These are phyloP conservation scores for Machimus atricapillus DNA, from an alignment of 2,888 invertebrate species.

Conservation along the genomic window DNA sequence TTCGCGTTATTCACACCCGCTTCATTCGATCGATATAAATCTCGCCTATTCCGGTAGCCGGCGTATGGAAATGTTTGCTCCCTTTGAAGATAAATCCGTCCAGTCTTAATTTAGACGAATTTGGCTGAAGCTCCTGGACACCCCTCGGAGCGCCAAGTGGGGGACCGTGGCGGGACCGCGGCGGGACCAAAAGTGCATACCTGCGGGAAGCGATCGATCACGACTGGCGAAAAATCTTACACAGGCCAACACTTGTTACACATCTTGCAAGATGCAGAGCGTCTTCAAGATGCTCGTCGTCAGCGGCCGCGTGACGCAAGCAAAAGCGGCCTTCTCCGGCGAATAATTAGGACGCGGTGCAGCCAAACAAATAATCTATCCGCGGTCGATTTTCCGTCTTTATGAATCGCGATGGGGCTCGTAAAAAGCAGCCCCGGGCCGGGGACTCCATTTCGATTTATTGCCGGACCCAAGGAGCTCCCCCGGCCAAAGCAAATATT, in stretches of 20 bases:
- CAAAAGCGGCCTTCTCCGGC: background rate
- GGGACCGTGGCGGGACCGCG: background rate
- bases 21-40: slow-evolving; percentile 1
- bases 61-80: background rate
- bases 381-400: background rate
- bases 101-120: background rate
- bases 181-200: background rate
- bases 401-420: background rate
- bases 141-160: background rate
- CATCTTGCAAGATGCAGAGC: background rate
- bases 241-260: background rate
- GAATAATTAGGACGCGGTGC: background rate
- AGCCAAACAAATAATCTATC: background rate
- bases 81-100: slow-evolving; percentile 28
- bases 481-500: background rate
- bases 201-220: background rate
- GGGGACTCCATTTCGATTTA: background rate
- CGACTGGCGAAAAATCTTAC: background rate
- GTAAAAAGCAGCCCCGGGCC: background rate
- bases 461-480: background rate
- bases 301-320: background rate
- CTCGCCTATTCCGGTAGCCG: background rate
- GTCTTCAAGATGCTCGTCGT: background rate
- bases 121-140: slow-evolving; percentile 12
- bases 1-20: slow-evolving; percentile 1